phyloP scores from a whole-genome alignment of 2,888 invertebrate genomes.

The Flabesymbios commensalis region DNA sequence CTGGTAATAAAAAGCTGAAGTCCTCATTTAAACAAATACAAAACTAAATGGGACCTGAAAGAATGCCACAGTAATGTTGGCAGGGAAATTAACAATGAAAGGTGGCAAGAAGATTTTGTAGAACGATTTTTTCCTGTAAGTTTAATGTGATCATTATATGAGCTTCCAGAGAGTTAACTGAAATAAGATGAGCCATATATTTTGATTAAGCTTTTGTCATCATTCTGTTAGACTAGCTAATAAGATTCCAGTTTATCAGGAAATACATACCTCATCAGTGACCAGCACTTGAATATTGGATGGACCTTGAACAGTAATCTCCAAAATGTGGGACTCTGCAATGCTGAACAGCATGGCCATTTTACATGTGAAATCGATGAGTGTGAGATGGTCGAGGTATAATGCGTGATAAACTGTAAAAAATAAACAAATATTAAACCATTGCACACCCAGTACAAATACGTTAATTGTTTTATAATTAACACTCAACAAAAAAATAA shows the following conservation, averaged over 20 bases:
- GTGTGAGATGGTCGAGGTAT: constrained; percentile 74
- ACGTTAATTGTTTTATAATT: not conserved
- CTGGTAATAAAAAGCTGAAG: too few species aligned
- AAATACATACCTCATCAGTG: constrained; percentile 73
- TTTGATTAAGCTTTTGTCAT: not conserved
- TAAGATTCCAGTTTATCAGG: not conserved
- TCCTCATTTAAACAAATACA: not conserved
- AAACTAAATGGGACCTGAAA: too few species aligned
- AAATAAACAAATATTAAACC: constrained; percentile 2
- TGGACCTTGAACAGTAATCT: constrained; percentile 80
- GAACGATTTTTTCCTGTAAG: not conserved
- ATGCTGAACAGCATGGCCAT: constrained; percentile 69
- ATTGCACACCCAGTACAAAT: not conserved
- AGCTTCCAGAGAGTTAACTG: not conserved
- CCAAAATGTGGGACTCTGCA: constrained; percentile 61
- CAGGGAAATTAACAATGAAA: not conserved
- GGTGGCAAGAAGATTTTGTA: not conserved
- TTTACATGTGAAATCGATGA: constrained; percentile 71
- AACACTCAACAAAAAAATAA: not conserved
- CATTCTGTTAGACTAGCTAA: too few species aligned
- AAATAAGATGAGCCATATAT: not conserved
- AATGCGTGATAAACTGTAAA: constrained; percentile 75
- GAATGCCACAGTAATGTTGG: too few species aligned
- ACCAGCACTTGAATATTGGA: constrained; percentile 81
- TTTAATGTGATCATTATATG: not conserved